phyloP scores from a whole-genome alignment of 2,113 vertebrate species.

The Psilopsiagon aymara region DNA sequence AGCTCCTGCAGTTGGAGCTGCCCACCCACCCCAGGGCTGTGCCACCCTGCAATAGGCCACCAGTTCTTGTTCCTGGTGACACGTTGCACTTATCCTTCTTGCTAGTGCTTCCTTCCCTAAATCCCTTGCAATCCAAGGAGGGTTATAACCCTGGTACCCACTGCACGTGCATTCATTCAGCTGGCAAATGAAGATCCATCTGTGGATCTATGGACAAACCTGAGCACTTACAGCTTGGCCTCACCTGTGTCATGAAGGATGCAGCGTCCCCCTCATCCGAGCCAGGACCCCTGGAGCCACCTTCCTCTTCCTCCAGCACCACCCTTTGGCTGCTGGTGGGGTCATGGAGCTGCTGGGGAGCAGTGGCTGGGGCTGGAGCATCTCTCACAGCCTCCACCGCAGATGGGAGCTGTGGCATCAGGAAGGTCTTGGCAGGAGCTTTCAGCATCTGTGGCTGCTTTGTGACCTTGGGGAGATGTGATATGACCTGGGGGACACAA shows the following conservation, averaged over 20 bases:
- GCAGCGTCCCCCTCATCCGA: conserved; percentile 27
- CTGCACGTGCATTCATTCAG: neutral
- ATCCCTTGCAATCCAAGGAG: neutral
- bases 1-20: neutral
- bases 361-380: neutral
- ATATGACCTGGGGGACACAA: conserved; percentile 61
- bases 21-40: neutral
- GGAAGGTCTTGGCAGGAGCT: neutral
- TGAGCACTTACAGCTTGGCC: neutral
- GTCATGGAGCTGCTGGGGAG: neutral
- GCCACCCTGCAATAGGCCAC: neutral
- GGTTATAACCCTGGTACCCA: neutral
- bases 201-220: neutral
- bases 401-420: neutral
- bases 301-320: neutral
- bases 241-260: conserved; percentile 84
- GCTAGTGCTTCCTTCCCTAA: neutral
- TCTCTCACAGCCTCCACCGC: neutral
- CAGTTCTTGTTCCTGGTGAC: neutral
- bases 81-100: no score
- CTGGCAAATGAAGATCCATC: neutral
- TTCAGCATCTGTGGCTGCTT: conserved; percentile 54
- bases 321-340: no score
- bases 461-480: conserved; percentile 64
- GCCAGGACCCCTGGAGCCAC: neutral